Percentiles rank a stretch among this genome's conserved stretches.
phyloP scores from a whole-genome alignment of 2,113 vertebrate genomes.

The Peucedramus taeniatus region DNA sequence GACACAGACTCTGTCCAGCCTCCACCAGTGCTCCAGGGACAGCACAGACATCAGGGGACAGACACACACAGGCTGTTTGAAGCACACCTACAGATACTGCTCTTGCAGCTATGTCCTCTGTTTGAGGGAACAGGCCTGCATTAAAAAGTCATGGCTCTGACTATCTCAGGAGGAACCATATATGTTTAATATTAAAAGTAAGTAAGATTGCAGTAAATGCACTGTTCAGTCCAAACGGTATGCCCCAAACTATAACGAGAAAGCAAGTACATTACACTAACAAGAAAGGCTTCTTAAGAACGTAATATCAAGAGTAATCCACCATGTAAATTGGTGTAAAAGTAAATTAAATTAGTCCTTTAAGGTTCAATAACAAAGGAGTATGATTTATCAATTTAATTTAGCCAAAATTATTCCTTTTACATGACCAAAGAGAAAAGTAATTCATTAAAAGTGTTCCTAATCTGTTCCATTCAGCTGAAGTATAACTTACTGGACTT shows the following conservation, averaged over 20 bases:
- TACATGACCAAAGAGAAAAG: background rate
- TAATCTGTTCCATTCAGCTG: background rate
- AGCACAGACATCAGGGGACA: background rate
- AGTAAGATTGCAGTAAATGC: background rate
- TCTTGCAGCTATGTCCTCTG: background rate
- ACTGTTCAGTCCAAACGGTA: background rate
- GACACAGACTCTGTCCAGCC: background rate
- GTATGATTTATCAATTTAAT: background rate
- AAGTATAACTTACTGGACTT: conserved; percentile 87
- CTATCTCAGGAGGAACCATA: background rate
- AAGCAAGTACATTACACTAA: background rate
- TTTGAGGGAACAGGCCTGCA: background rate
- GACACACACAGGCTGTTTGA: background rate
- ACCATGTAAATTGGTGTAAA: background rate
- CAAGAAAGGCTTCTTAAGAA: background rate
- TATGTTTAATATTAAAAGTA: background rate
- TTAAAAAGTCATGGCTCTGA: background rate
- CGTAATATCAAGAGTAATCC: background rate
- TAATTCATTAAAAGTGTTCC: background rate
- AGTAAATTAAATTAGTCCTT: background rate
- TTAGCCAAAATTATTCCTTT: background rate
- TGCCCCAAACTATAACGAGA: background rate
- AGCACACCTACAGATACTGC: background rate
- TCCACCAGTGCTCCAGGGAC: background rate
- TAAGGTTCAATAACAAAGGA: background rate